phyloP scores from a whole-genome alignment of 2,888 invertebrate species.

The Erannis defoliaria region DNA sequence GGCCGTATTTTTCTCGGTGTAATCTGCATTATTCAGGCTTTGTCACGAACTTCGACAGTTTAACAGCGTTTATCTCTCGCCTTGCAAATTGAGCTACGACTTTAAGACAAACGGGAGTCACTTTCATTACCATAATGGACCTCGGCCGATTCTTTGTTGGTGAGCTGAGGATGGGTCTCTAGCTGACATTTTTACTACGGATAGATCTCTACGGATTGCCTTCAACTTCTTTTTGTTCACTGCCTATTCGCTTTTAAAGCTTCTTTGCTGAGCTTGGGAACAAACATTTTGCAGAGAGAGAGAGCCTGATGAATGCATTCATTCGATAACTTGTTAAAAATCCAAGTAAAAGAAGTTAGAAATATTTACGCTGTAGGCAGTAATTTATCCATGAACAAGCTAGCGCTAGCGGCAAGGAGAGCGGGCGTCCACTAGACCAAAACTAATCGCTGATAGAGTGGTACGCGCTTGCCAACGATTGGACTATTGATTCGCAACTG shows the following conservation, averaged over 20 bases:
- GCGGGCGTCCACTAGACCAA: slow-evolving; percentile 79
- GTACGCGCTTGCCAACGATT: slow-evolving; percentile 78
- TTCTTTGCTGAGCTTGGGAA: slow-evolving; percentile 18
- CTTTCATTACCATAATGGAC: slow-evolving; percentile 86
- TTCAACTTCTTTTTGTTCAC: slow-evolving; percentile 45
- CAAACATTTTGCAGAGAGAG: slow-evolving; percentile 26
- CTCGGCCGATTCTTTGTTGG: slow-evolving; percentile 82
- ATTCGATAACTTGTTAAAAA: slow-evolving; percentile 30
- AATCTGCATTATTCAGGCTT: slow-evolving; percentile 87
- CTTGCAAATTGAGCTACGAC: slow-evolving; percentile 87
- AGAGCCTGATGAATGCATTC: slow-evolving; percentile 34
- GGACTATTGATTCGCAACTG: slow-evolving; percentile 76
- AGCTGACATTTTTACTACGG: slow-evolving; percentile 65
- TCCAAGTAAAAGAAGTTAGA: slow-evolving; percentile 34
- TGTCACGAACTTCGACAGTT: slow-evolving; percentile 87
- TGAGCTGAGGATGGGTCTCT: slow-evolving; percentile 74
- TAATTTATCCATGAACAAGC: slow-evolving; percentile 61
- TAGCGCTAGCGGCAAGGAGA: slow-evolving; percentile 65
- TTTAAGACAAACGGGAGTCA: slow-evolving; percentile 86
- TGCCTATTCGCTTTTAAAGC: slow-evolving; percentile 33
- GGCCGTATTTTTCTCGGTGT: slow-evolving; percentile 86
- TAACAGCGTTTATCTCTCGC: slow-evolving; percentile 87
- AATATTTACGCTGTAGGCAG: slow-evolving; percentile 52
- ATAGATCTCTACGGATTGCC: slow-evolving; percentile 49
- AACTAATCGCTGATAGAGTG: slow-evolving; percentile 85